phyloP scores from a whole-genome alignment of 2,797 vertebrate genomes.

The Phataginus tetradactyla region DNA sequence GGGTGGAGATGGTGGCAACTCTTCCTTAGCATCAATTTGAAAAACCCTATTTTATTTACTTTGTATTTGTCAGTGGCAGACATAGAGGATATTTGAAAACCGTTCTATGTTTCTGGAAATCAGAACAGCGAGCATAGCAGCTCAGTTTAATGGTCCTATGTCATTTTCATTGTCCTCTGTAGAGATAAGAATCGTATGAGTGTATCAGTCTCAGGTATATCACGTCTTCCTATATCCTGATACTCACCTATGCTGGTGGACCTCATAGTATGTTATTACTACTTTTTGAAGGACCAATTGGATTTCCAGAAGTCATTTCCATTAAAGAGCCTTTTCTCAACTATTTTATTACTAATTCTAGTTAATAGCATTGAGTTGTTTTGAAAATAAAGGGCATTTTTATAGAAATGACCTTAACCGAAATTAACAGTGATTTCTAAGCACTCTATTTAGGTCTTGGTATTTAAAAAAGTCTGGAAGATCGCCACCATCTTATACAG shows the following conservation, averaged over 20 bases:
- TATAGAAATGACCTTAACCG: conserved; percentile 17
- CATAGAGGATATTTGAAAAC: conserved; percentile 9
- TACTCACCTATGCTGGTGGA: not conserved
- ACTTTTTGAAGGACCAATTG: conserved; percentile 13
- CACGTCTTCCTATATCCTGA: not conserved
- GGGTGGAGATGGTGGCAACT: not conserved
- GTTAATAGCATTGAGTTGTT: conserved; percentile 12
- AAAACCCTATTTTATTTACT: not conserved
- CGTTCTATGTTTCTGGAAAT: not conserved
- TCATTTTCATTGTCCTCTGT: not conserved
- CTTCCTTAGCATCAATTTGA: not conserved
- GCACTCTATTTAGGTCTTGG: not conserved
- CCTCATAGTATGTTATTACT: not conserved
- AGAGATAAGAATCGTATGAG: not conserved
- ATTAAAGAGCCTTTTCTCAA: not conserved
- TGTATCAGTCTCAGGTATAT: not conserved
- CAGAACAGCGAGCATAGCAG: not conserved
- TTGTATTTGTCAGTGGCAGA: not conserved
- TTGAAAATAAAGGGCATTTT: not conserved
- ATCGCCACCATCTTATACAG: not conserved
- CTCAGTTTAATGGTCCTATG: not conserved
- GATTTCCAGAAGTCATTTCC: not conserved
- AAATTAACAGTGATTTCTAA: not conserved
- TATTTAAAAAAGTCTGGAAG: conserved; percentile 14
- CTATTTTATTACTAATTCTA: not conserved